A percentile compares a stretch with the other conserved stretches of the same genome.
Conservation (phyloP, 2,888 invertebrate genomes). For the Eurytoma californica region DNA sequence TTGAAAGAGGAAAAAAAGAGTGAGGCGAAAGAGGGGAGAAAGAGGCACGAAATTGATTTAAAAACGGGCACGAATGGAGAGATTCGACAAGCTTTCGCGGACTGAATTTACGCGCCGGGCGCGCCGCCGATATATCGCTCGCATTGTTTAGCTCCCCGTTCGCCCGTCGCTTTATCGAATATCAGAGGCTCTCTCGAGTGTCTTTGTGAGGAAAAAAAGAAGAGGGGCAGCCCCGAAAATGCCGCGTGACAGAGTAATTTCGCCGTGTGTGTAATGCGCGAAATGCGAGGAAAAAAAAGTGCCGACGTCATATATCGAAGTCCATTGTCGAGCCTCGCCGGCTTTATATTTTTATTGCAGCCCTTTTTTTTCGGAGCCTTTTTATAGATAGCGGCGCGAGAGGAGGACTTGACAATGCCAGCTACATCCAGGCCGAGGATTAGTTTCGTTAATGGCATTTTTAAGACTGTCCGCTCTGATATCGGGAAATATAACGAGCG, state of each 20-base stretch:
- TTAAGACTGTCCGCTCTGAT: background rate
- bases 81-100: conserved; percentile 31
- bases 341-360: background rate
- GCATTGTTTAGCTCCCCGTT: conserved; percentile 29
- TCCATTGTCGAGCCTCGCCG: background rate
- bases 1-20: background rate
- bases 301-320: background rate
- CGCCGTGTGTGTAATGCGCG: conserved; percentile 14
- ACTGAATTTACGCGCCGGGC: conserved; percentile 22
- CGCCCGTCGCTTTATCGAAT: conserved; percentile 28
- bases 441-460: conserved; percentile 32
- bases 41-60: conserved; percentile 23
- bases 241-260: conserved; percentile 27
- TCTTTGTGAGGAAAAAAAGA: background rate
- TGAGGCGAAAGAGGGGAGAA: background rate
- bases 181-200: background rate
- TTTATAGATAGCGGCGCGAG: background rate
- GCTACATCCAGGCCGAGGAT: background rate
- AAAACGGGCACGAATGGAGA: conserved; percentile 23
- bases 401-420: background rate
- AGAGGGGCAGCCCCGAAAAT: background rate
- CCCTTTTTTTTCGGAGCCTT: background rate
- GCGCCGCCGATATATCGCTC: background rate
- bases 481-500: background rate
- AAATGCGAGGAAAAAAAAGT: background rate